Evolutionary conservation across 2,888 invertebrate genomes (phyloP).

Genomic region (Cinara cedri): DNA sequence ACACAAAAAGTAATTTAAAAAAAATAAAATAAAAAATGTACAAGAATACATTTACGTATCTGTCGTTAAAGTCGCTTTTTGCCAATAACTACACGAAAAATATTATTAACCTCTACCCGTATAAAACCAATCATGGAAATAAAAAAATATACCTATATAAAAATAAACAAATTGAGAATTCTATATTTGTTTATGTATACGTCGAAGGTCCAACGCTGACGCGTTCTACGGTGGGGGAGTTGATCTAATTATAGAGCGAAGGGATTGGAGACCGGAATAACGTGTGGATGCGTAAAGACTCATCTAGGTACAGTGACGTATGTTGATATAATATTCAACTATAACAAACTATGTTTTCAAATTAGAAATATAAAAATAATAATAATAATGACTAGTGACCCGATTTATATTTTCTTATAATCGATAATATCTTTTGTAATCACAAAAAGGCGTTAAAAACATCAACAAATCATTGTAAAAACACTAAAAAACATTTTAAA

Average conservation of each 20-base stretch:
- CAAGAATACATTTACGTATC: neutral
- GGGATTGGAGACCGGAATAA: conserved; percentile 44
- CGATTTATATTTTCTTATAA: too few species aligned
- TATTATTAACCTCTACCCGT: neutral
- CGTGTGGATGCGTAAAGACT: conserved; percentile 5
- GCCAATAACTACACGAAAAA: conserved; percentile 6
- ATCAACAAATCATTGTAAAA: too few species aligned
- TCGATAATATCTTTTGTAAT: too few species aligned
- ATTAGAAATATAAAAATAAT: neutral
- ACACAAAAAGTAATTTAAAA: neutral
- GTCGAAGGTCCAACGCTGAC: conserved; percentile 11
- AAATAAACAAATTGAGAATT: conserved; percentile 33
- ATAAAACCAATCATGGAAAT: conserved; percentile 25
- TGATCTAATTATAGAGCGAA: conserved; percentile 50
- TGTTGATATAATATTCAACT: conserved; percentile 11
- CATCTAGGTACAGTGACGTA: conserved; percentile 7
- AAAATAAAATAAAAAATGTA: neutral
- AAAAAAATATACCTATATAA: neutral
- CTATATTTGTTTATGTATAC: conserved; percentile 35
- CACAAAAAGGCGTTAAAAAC: too few species aligned
- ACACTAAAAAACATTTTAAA: too few species aligned
- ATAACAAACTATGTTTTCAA: neutral
- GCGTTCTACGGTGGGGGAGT: conserved; percentile 45
- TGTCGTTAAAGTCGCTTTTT: conserved; percentile 47
- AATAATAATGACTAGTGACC: too few species aligned